Evolutionary conservation across 2,888 invertebrate genomes (phyloP).

Genomic region (Hyposoter didymator): DNA sequence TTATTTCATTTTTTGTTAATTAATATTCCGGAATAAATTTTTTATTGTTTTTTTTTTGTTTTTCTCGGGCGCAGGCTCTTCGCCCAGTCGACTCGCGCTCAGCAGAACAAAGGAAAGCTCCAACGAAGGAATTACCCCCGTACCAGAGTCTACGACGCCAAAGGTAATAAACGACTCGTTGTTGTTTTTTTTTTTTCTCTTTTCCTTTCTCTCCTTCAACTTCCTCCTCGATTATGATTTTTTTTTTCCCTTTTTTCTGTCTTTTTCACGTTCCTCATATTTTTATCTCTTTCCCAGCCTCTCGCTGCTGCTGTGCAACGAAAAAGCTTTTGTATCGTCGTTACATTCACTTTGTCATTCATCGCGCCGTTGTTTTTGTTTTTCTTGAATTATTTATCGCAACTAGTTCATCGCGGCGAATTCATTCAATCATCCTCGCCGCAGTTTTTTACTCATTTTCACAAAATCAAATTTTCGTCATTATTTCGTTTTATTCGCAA

Average conservation of each 20-base stretch:
- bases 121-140: constrained; percentile 82
- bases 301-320: constrained; percentile 54
- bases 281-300: constrained; percentile 65
- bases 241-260: constrained; percentile 45
- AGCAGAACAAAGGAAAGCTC: constrained; percentile 84
- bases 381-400: constrained; percentile 2
- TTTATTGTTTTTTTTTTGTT: constrained; percentile 72
- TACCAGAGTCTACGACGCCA: constrained; percentile 84
- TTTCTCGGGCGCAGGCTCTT: no score
- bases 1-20: neutral
- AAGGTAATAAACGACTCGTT: constrained; percentile 83
- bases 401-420: neutral
- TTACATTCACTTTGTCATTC: constrained; percentile 32
- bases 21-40: neutral
- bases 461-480: neutral
- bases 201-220: constrained; percentile 16
- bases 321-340: constrained; percentile 61
- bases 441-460: neutral
- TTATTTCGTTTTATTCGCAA: constrained; percentile 13
- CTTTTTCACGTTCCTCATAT: constrained; percentile 41
- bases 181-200: constrained; percentile 38
- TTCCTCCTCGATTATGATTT: constrained; percentile 39
- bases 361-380: constrained; percentile 8
- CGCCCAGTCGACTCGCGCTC: constrained; percentile 84
- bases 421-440: constrained; percentile 17